phyloP scores from a whole-genome alignment of 2,113 vertebrate species.

The Eurypyga helias region DNA sequence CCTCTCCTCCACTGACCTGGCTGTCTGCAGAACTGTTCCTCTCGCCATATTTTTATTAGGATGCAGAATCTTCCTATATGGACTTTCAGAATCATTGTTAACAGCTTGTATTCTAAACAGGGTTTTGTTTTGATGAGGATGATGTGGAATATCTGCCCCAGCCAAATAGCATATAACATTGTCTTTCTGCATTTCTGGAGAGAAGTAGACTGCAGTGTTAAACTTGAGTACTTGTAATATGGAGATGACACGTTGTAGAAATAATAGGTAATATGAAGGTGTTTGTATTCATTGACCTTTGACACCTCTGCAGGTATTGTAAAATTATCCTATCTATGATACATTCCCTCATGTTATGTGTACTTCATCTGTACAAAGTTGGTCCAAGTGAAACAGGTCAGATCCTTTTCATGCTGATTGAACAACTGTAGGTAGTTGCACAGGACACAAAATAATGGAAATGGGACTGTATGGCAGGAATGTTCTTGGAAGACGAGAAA shows the following conservation, averaged over 20 bases:
- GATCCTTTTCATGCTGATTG: neutral
- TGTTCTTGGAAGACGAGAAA: neutral
- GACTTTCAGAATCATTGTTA: neutral
- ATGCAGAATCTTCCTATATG: neutral
- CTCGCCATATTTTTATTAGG: neutral
- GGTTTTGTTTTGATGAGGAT: neutral
- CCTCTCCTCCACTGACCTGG: no score
- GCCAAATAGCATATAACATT: neutral
- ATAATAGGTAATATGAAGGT: neutral
- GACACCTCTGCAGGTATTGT: neutral
- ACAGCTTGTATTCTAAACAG: neutral
- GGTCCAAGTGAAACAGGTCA: neutral
- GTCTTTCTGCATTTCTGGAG: neutral
- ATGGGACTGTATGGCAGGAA: neutral
- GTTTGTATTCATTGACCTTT: neutral
- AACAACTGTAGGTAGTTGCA: neutral
- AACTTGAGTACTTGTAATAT: neutral
- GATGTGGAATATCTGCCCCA: neutral
- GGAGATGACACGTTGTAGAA: neutral
- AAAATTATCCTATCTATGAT: neutral
- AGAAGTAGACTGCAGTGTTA: neutral
- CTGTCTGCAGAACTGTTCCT: no score
- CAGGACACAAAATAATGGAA: neutral
- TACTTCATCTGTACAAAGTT: neutral
- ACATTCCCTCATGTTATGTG: neutral